phyloP scores from a whole-genome alignment of 2,113 vertebrate genomes.

The Heterotilapia buettikoferi region DNA sequence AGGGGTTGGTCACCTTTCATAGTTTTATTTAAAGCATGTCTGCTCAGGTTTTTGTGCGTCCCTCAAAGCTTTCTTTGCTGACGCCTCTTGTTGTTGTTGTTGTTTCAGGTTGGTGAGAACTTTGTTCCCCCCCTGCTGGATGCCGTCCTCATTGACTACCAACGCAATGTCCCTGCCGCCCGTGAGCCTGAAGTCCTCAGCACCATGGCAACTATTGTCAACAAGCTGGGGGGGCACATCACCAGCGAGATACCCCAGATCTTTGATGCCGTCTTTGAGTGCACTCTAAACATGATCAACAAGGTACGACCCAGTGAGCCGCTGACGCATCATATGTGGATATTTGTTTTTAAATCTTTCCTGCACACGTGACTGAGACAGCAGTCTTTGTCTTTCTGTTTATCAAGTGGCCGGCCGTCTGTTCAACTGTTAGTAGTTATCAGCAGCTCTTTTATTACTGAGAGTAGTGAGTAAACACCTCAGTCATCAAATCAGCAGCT shows the following conservation, averaged over 20 bases:
- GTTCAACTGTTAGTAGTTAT: not conserved
- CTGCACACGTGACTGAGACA: not conserved
- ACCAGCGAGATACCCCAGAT: slow-evolving; percentile 98
- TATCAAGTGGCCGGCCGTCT: not conserved
- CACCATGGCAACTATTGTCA: slow-evolving; percentile 99
- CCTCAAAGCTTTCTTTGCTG: not conserved
- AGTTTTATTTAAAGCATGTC: not conserved
- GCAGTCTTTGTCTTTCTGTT: not conserved
- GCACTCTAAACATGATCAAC: slow-evolving; percentile 99
- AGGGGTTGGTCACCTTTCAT: not conserved
- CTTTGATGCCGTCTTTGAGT: slow-evolving; percentile 98
- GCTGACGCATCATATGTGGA: not conserved
- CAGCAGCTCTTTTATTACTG: not conserved
- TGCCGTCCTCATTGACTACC: slow-evolving; percentile 98
- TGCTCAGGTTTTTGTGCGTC: not conserved
- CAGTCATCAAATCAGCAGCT: not conserved
- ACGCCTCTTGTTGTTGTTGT: not conserved
- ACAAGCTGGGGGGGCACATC: slow-evolving; percentile 96
- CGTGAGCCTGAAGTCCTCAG: slow-evolving; percentile 98
- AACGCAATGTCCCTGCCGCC: slow-evolving; percentile 95
- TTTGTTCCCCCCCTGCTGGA: slow-evolving; percentile 96
- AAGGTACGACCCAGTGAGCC: slow-evolving; percentile 68
- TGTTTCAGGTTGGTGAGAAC: slow-evolving; percentile 90
- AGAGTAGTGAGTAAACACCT: not conserved
- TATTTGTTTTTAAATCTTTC: not conserved